Base-by-base conservation (phyloP, 2,797 vertebrate genomes). In the Leptoclinus maculatus region DNA sequence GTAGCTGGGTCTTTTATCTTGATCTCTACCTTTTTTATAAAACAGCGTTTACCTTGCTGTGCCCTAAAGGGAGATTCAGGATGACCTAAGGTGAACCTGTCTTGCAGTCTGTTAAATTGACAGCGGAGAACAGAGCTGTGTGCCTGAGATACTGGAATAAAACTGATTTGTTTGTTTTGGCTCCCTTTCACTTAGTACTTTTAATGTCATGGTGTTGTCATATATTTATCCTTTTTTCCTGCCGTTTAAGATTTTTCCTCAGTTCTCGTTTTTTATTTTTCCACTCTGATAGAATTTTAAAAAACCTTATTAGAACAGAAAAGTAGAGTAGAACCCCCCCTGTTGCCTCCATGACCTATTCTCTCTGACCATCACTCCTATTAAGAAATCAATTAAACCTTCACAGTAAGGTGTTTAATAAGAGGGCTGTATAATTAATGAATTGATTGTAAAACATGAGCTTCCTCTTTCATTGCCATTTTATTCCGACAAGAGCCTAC, bases 341-440 rank as follows among this genome's bases (percentile, higher is more conserved):
- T 3, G n/a, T 67, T 63, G 67, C 72, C 32, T 84, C 49, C 47
- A 62, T 78, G 71, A 76, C 62, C 70, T 66, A 66, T 25, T 69
- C 65, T 38, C 27, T 76, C 53, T 69, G 57, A 60, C 69, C 66
- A 41, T 81, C 58, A 39, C 23, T 73, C 57, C n/a, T 45, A 70
- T 83, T 69, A 59, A 51, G 32, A 74, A 73, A 76, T 80, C 77
- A 87, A 88, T 89, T 86, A 88, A 90, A 82, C 72, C 49, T 66
- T 73, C 68, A 32, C 49, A 60, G 59, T 29, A 60, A 64, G 59
- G 49, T 84, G 78, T 83, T 85, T 80, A 90, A 66, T 63, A 45
- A 76, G 83, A 77, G 62, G 39, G 69, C 75, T 71, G 54, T 72
- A 84, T 71, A 84, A 81, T 71, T 25, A 4, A 85, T 69, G 7